Conservation (phyloP, 2,797 vertebrate species). For the Amblyopsis hoosieri region DNA sequence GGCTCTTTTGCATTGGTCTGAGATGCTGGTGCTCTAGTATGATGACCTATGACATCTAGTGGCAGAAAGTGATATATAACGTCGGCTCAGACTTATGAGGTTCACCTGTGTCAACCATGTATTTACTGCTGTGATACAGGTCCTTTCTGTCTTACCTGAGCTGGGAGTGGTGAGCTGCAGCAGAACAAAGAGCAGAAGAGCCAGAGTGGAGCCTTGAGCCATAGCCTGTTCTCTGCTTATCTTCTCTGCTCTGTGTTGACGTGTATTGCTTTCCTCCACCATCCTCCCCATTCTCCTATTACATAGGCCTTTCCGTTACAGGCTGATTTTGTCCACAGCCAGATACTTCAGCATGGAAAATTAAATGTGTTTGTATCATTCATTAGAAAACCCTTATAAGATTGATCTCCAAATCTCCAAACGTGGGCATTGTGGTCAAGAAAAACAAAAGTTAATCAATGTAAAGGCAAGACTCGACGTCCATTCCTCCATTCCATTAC, state of each 20-base stretch:
- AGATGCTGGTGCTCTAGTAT: too few relatives aligned
- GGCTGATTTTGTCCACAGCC: constrained; percentile 11
- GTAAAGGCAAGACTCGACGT: too few relatives aligned
- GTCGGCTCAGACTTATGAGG: too few relatives aligned
- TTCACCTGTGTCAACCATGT: not conserved
- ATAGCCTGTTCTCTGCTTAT: constrained; percentile 18
- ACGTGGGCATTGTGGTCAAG: too few relatives aligned
- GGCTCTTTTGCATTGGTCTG: not conserved
- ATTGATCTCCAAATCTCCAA: too few relatives aligned
- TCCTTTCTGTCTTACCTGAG: constrained; percentile 45
- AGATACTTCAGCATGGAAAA: too few relatives aligned
- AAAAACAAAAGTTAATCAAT: too few relatives aligned
- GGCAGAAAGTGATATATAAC: too few relatives aligned
- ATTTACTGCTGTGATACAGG: not conserved
- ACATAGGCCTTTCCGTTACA: constrained; percentile 10
- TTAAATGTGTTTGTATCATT: too few relatives aligned
- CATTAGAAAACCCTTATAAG: too few relatives aligned
- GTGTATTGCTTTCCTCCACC: not conserved
- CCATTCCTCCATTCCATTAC: too few relatives aligned
- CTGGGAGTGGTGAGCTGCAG: constrained; percentile 39
- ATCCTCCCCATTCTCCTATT: constrained; percentile 17
- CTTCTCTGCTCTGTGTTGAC: constrained; percentile 9
- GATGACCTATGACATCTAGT: too few relatives aligned
- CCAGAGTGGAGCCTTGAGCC: not conserved
- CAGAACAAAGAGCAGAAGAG: constrained; percentile 41